Evolutionary conservation across 92 coral and sea anemone species (phyloP), one percentile per base, ranked within the genome.

Genomic region (Metridium senile): DNA sequence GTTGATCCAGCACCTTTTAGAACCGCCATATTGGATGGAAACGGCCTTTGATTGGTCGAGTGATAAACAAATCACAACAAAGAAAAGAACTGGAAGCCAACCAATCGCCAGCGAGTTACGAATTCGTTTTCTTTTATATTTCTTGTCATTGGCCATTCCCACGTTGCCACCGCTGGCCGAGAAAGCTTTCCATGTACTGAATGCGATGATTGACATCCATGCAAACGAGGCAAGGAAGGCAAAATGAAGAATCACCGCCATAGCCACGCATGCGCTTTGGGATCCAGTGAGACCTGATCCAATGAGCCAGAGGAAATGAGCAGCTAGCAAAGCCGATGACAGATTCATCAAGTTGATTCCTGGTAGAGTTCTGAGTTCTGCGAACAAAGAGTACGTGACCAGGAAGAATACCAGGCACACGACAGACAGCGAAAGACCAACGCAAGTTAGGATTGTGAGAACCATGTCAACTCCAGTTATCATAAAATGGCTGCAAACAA

Each of bases 131-230:
- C 69, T 30, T 43, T 56, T 43, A 26, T 77, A 43, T 45, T 25
- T 69, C 34, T 70, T 78, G 51, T 70, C 74, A 0, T 20, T 16
- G 71, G 68, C 52, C 10, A 67, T 34, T n/a, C 57, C 76, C 43
- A 62, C 33, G 27, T 54, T 28, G 16, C 74, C 49, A 62, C 74
- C 62, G 23, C 77, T 45, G 2, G 30, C 39, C 1, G 93, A 87
- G 33, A 91, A 88, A 39, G 82, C 79, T 62, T 51, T 51, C 87
- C 93, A 91, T 6, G 91, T 91, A 71, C 78, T 82, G 58, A 85
- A 78, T 18, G 93, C 93, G 26, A 91, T 88, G 26, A 88, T 57
- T 11, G 91, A 74, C 91, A 88, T 85, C 88, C 93, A 85, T 9
- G 68, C 76, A 74, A 91, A 85, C 21, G 89, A 88, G n/a, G 84